Evolutionary conservation across 2,888 invertebrate genomes (phyloP).

Genomic region (Lagria hirta): DNA sequence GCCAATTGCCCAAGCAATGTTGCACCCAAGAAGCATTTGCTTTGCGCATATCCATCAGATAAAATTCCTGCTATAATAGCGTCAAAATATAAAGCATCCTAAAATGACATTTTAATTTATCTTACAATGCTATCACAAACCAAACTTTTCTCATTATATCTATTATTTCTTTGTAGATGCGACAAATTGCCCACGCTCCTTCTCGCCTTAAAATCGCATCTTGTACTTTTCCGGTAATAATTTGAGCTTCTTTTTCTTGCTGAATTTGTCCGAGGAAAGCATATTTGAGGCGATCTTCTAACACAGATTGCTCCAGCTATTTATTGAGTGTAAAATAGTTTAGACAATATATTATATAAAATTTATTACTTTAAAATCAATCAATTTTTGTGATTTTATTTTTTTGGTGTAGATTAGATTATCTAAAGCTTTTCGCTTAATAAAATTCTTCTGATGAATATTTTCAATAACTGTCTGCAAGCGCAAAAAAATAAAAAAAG

Average conservation of each 20-base stretch:
- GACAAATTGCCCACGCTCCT: constrained; percentile 64
- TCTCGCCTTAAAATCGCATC: constrained; percentile 65
- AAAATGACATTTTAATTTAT: constrained; percentile 16
- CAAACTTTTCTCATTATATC: constrained; percentile 62
- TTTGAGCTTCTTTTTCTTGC: constrained; percentile 59
- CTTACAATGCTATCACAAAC: not conserved
- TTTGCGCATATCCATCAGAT: constrained; percentile 62
- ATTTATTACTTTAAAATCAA: constrained; percentile 62
- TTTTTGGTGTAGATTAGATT: constrained; percentile 62
- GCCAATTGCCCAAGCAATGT: constrained; percentile 69
- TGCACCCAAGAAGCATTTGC: constrained; percentile 63
- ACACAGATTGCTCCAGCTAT: constrained; percentile 59
- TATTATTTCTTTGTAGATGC: constrained; percentile 63
- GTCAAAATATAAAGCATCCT: constrained; percentile 68
- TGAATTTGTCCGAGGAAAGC: constrained; percentile 32
- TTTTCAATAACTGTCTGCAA: constrained; percentile 62
- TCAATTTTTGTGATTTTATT: constrained; percentile 61
- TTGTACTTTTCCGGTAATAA: constrained; percentile 64
- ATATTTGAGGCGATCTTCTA: constrained; percentile 58
- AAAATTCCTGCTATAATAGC: constrained; percentile 62
- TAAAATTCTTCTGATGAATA: constrained; percentile 64
- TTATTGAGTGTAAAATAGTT: no score
- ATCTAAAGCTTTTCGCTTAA: constrained; percentile 64
- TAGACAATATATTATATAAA: no score
- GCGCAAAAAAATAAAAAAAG: no score